Evolutionary conservation across 2,113 vertebrate species (phyloP).

Genomic region (Phalacrocorax pelagicus): DNA sequence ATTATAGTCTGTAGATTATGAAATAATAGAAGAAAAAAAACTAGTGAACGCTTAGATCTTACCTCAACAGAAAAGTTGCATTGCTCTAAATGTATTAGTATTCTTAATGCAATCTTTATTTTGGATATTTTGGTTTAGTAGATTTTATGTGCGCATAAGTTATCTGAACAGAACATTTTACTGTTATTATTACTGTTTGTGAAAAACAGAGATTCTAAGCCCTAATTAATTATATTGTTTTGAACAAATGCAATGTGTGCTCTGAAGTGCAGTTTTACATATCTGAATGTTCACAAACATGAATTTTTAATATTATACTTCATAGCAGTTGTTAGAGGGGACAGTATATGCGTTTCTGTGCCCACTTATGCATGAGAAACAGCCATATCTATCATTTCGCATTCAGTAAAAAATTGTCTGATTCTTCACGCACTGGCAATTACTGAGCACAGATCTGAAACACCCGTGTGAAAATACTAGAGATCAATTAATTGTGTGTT

Average conservation of each 20-base stretch:
- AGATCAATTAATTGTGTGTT: not conserved
- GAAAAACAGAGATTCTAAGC: not conserved
- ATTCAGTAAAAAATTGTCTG: not conserved
- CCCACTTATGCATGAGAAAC: not conserved
- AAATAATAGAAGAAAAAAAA: not conserved
- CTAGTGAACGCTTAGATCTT: not conserved
- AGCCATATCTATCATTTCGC: not conserved
- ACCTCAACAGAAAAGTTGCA: not conserved
- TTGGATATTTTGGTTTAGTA: not conserved
- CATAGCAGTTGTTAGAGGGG: not conserved
- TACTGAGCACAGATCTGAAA: not conserved
- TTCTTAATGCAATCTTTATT: not conserved
- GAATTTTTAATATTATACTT: conserved; percentile 3
- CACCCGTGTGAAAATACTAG: not conserved
- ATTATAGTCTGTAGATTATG: not conserved
- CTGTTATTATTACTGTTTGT: not conserved
- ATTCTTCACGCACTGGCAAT: not conserved
- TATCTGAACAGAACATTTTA: not conserved
- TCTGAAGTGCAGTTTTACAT: not conserved
- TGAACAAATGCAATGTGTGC: not conserved
- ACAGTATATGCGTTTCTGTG: not conserved
- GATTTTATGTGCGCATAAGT: not conserved
- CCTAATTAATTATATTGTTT: not conserved
- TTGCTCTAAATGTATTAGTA: not conserved
- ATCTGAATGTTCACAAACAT: not conserved